Evolutionary conservation across 2,113 vertebrate species (phyloP), one percentile per base, ranked within the genome.

Genomic region (Rhineura floridana): DNA sequence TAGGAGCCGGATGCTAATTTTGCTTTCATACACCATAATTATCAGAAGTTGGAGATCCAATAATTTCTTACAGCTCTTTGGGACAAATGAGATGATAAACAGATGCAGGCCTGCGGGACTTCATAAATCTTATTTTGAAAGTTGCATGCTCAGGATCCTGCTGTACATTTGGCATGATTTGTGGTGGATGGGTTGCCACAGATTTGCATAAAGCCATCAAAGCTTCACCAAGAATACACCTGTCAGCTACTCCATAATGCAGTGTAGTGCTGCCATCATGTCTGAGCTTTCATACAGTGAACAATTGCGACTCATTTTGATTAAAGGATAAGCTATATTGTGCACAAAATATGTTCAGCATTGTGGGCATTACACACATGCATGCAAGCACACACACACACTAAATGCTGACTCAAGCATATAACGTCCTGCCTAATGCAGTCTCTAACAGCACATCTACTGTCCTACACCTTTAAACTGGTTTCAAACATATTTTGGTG

Each of bases 341-440:
- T 19, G 75, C 33, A 19, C 12, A 59, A 65, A 33, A 42, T 78
- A 84, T 42, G 0, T 21, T 30, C 6, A 4, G 4, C 75, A 30
- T 10, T 5, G 19, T 10, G 52, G 52, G 48, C 21, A 44, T 25
- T 42, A 1, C 85, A 33, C 8, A 21, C 3, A 0, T 1, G 2
- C 55, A 1, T 6, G 12, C 0, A 0, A 19, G 12, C 28, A 12
- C 5, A 55, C 39, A 11, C 0, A 0, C 42, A 4, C 4, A 8
- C 3, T 33, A 19, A 23, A 13, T 55, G 11, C 28, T 25, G 21
- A 59, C 5, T 73, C 19, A 44, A 25, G 28, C 10, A 81, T 23
- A 12, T 33, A 19, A 52, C 11, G 59, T 44, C 69, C 19, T 81
- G 42, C 73, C 67, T 19, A 70, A 8, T 30, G 12, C 12, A 69